Percentiles rank a stretch among this genome's conserved stretches.
These are phyloP conservation scores for Camponotus pennsylvanicus DNA, from an alignment of 1,140 invertebrate species.

Conservation along the genomic window DNA sequence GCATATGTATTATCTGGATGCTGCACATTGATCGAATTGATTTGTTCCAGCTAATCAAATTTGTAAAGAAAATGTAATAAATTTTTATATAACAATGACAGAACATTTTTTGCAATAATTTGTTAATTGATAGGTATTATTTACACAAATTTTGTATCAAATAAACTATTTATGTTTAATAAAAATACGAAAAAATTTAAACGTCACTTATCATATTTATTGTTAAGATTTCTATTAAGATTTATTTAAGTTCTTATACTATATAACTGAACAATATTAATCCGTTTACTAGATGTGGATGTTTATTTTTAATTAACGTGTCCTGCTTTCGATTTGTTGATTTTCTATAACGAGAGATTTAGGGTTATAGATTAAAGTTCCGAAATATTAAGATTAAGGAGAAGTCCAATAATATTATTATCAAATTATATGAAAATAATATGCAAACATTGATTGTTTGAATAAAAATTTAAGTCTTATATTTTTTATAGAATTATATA, in stretches of 20 bases:
- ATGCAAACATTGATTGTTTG: background rate
- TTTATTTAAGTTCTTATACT: constrained; percentile 1
- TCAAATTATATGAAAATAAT: constrained; percentile 3
- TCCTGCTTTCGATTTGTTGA: constrained; percentile 1
- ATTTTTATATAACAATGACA: background rate
- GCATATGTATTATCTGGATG: background rate
- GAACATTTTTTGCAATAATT: background rate
- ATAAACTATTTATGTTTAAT: background rate
- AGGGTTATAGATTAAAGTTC: constrained; percentile 16
- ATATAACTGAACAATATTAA: constrained; percentile 16
- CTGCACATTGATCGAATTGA: background rate
- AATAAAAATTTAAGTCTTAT: background rate
- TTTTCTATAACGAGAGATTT: constrained; percentile 6
- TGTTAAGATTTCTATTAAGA: background rate
- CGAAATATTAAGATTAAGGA: background rate
- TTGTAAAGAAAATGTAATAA: background rate
- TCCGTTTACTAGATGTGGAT: background rate
- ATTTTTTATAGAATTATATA: constrained; percentile 6
- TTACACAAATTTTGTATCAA: background rate
- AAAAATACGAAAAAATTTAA: background rate
- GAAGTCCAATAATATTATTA: constrained; percentile 26
- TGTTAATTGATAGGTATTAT: background rate
- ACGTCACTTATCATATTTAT: background rate
- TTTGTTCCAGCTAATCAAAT: background rate
- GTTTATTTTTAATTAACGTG: constrained; percentile 45